Percentiles rank a stretch among this genome's conserved stretches.
Conservation (phyloP, 2,888 invertebrate species). For the Chromoteleia sp. region DNA sequence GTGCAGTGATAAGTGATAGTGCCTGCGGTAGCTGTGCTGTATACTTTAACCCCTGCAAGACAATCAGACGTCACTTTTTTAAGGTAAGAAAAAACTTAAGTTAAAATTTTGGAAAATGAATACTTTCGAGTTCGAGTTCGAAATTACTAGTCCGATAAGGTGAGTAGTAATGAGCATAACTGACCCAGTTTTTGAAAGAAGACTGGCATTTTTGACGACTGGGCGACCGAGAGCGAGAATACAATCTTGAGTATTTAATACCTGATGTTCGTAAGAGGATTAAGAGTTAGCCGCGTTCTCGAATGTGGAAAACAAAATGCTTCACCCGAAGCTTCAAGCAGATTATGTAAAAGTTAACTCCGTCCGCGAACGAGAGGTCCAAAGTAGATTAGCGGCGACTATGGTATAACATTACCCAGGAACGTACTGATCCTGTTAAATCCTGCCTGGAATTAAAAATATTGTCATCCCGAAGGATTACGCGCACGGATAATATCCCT, state of each 20-base stretch:
- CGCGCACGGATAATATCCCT: constrained; percentile 79
- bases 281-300: constrained; percentile 76
- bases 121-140: not conserved
- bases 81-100: too few relatives aligned
- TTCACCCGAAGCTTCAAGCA: constrained; percentile 79
- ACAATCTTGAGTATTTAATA: constrained; percentile 21
- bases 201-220: constrained; percentile 14
- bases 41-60: too few relatives aligned
- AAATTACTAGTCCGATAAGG: not conserved
- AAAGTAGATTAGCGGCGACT: constrained; percentile 81
- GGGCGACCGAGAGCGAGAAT: constrained; percentile 11
- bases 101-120: too few relatives aligned
- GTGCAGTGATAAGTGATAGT: too few relatives aligned
- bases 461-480: constrained; percentile 82
- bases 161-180: not conserved
- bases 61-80: too few relatives aligned
- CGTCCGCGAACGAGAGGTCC: constrained; percentile 70
- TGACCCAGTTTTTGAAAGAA: constrained; percentile 58
- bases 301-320: constrained; percentile 78
- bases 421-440: constrained; percentile 82
- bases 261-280: constrained; percentile 70
- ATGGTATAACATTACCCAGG: constrained; percentile 81
- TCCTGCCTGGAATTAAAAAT: constrained; percentile 82
- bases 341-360: constrained; percentile 80
- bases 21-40: too few relatives aligned